These are phyloP conservation scores for Odontamblyopus rebecca DNA, from an alignment of 2,797 vertebrate species.

Conservation along the genomic window DNA sequence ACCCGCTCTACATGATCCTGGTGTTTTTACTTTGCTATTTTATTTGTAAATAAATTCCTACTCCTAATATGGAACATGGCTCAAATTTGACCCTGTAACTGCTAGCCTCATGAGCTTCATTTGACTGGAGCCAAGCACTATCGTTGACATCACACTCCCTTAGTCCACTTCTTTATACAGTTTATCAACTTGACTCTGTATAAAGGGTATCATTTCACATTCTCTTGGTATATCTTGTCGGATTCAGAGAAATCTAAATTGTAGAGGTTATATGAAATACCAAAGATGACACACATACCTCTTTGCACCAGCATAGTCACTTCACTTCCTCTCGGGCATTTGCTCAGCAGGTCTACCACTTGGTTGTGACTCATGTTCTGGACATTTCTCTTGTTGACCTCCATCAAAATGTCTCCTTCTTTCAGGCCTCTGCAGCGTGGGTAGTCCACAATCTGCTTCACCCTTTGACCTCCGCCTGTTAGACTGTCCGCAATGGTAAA, in stretches of 20 bases:
- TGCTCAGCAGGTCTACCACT: slow-evolving; percentile 97
- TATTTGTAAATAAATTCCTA: too few relatives aligned
- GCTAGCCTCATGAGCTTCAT: too few relatives aligned
- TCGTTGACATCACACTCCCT: too few relatives aligned
- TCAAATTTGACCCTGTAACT: too few relatives aligned
- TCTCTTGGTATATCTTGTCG: not conserved
- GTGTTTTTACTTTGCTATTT: too few relatives aligned
- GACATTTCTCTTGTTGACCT: slow-evolving; percentile 98
- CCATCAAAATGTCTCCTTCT: slow-evolving; percentile 94
- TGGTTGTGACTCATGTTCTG: slow-evolving; percentile 97
- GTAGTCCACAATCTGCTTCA: slow-evolving; percentile 98
- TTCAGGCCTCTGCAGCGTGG: slow-evolving; percentile 93
- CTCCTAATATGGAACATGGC: too few relatives aligned
- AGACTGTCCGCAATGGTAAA: slow-evolving; percentile 98
- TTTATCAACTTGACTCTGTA: too few relatives aligned
- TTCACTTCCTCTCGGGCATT: slow-evolving; percentile 94
- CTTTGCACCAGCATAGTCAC: slow-evolving; percentile 96
- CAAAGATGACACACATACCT: slow-evolving; percentile 76
- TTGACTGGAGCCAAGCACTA: too few relatives aligned
- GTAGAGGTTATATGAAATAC: slow-evolving; percentile 1
- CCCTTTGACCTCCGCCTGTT: slow-evolving; percentile 91
- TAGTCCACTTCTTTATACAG: too few relatives aligned
- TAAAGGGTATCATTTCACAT: too few relatives aligned
- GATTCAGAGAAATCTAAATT: not conserved
- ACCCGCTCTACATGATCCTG: too few relatives aligned